phyloP scores from a whole-genome alignment of 2,797 vertebrate genomes.

The Microctenopoma lineatum region DNA sequence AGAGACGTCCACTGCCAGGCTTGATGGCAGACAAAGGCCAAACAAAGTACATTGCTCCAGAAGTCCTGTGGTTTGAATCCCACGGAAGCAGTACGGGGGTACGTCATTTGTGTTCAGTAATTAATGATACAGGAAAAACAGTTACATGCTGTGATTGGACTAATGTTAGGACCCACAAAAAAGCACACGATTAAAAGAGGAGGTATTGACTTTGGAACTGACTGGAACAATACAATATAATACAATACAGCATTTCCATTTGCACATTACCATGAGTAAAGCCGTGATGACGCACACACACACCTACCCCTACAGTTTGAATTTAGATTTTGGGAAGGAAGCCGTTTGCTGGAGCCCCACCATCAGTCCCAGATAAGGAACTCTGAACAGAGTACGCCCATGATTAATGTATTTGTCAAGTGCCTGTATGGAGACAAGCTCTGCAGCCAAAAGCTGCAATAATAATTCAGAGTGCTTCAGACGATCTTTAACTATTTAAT shows the following conservation, averaged over 20 bases:
- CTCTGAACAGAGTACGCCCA: background rate
- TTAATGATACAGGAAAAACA: no score
- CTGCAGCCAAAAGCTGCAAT: background rate
- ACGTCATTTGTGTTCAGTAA: no score
- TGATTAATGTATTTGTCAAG: conserved; percentile 10
- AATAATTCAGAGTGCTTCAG: conserved; percentile 9
- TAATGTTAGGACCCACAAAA: no score
- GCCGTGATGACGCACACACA: background rate
- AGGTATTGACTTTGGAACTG: no score
- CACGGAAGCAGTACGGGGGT: no score
- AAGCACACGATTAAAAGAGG: no score
- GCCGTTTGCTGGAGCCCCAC: conserved; percentile 1
- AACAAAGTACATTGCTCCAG: no score
- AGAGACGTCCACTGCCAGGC: no score
- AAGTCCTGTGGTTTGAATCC: no score
- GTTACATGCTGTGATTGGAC: no score
- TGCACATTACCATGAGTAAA: background rate
- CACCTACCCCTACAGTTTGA: conserved; percentile 1
- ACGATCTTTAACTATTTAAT: conserved; percentile 22
- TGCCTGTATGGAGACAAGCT: background rate
- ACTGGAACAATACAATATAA: background rate
- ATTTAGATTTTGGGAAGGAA: conserved; percentile 2
- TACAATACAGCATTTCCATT: background rate
- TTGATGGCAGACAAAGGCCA: no score
- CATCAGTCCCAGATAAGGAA: conserved; percentile 9